A percentile compares a stretch with the other conserved stretches of the same genome.
Conservation (phyloP, 2,797 vertebrate genomes). For the Rhinogobio ventralis region DNA sequence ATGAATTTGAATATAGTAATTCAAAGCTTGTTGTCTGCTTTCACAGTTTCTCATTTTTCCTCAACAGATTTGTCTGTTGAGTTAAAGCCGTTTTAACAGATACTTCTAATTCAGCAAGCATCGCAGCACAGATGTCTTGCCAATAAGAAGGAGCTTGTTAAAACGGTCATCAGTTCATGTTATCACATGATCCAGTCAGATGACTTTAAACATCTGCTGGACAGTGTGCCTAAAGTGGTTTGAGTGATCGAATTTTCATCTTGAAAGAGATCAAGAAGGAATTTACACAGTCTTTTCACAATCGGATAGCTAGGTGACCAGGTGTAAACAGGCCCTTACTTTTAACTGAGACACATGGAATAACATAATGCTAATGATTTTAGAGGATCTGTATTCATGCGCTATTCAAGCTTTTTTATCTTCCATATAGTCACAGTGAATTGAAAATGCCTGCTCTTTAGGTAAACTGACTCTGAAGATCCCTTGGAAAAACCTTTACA, state of each 20-base stretch:
- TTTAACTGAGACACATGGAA: neutral
- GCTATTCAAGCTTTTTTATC: neutral
- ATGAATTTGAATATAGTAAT: neutral
- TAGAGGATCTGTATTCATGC: neutral
- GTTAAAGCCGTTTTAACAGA: neutral
- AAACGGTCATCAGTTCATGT: conserved; percentile 7
- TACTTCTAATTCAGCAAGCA: neutral
- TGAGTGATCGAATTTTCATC: neutral
- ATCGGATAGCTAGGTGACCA: neutral
- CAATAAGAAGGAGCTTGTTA: conserved; percentile 13
- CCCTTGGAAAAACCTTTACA: conserved; percentile 98
- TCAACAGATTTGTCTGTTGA: neutral
- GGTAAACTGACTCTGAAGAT: conserved; percentile 96
- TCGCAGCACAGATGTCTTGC: neutral
- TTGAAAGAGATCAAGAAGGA: neutral
- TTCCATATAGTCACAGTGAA: neutral
- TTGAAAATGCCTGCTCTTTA: conserved; percentile 61
- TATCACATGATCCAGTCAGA: conserved; percentile 40
- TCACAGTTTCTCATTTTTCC: neutral
- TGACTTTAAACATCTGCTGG: conserved; percentile 14
- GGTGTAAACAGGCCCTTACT: neutral
- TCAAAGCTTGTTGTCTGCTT: neutral
- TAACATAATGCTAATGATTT: neutral
- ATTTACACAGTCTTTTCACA: neutral
- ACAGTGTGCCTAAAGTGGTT: neutral